A percentile compares a stretch with the other conserved stretches of the same genome.
phyloP scores from a whole-genome alignment of 2,113 vertebrate species.

The Passerina amoena region DNA sequence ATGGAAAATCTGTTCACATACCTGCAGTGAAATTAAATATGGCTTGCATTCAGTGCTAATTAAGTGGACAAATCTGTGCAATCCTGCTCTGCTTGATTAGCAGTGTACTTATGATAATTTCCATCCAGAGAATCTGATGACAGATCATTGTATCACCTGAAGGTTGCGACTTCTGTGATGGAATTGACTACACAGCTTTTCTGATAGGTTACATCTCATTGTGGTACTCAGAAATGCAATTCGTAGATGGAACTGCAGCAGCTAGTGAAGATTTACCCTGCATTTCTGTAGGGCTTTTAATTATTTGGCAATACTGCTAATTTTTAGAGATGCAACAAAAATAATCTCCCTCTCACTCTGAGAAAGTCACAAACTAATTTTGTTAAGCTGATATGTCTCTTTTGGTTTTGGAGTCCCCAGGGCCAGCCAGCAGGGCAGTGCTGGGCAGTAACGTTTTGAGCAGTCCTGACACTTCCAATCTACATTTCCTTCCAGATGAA shows the following conservation, averaged over 20 bases:
- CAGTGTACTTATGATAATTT: accelerated
- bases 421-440: neutral
- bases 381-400: neutral
- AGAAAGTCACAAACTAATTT: neutral
- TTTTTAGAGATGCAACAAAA: neutral
- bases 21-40: neutral
- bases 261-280: neutral
- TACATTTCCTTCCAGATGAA: neutral
- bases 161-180: neutral
- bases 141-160: neutral
- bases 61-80: neutral
- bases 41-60: neutral
- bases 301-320: neutral
- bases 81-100: neutral
- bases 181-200: neutral
- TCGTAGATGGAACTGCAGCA: neutral
- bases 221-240: neutral
- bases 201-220: neutral
- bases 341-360: neutral
- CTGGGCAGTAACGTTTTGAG: neutral
- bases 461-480: neutral
- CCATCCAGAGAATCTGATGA: neutral
- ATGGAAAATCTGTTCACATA: neutral
- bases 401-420: neutral
- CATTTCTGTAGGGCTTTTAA: neutral